These are phyloP conservation scores for Uropetala carovei DNA, from an alignment of 2,888 invertebrate species.

Conservation along the genomic window DNA sequence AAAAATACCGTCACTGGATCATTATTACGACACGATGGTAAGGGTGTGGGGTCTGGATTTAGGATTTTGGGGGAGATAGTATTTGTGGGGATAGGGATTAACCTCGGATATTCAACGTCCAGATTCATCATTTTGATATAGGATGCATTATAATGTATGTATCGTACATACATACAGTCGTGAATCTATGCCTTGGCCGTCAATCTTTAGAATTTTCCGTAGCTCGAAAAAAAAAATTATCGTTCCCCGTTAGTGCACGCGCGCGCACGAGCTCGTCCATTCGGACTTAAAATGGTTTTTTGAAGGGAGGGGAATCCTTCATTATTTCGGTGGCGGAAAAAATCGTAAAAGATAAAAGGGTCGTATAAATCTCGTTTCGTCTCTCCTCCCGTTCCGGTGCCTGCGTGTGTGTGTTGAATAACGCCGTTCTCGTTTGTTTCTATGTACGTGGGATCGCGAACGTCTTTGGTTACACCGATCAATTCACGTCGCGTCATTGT, in stretches of 20 bases:
- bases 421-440: neutral
- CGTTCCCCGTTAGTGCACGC: no score
- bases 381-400: neutral
- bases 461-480: constrained; percentile 3
- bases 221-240: no score
- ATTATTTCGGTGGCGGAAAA: constrained; percentile 16
- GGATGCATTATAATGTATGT: no score
- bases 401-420: neutral
- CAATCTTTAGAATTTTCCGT: no score
- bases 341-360: constrained; percentile 7
- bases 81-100: no score
- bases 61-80: neutral
- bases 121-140: no score
- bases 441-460: neutral
- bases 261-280: neutral
- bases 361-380: constrained; percentile 6
- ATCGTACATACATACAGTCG: no score
- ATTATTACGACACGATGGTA: neutral
- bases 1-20: neutral
- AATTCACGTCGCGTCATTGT: constrained; percentile 9
- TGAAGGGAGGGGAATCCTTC: neutral
- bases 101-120: no score
- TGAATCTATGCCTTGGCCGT: no score
- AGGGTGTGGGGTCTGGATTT: no score
- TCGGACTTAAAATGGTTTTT: neutral